Base-by-base conservation (phyloP, 2,888 invertebrate genomes). In the Mermis nigrescens region DNA sequence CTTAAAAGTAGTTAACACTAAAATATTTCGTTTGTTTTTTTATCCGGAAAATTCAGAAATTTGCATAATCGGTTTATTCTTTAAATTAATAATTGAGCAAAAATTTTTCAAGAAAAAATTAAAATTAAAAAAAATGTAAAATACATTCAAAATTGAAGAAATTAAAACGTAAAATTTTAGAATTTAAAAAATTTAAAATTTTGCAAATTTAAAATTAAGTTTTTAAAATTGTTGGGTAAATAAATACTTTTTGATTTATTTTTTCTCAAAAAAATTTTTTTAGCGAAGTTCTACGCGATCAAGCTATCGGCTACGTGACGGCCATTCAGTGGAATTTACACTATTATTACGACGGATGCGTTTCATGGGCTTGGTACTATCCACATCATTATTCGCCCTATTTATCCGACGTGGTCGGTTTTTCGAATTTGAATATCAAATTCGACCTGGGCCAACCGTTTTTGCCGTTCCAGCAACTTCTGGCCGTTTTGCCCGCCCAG, bases 281-380 rank as follows among this genome's bases (percentile, higher is more conserved):
- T 69, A 86, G 86, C 1, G 83, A 83, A 66, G 83, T 86, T 4
- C 75, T 90, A 67, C 79, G 80, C 24, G 81, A 81, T 45, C 88
- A 90, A 76, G 86, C 90, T 0, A 82, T 84, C 70, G 83, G 85
- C 56, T 98, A 94, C 73, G 84, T 95, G 12, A 79, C 83, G 46
- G 94, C 91, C 0, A 82, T 98, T 55, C 94, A 95, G 68, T 98
- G 95, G 95, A 89, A 90, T 71, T 77, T 95, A 24, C 81, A 84
- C 71, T 98, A 98, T 74, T 98, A 98, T 74, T 95, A 91, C 75
- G 83, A 87, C 68, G 95, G 95, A 3, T 88, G 91, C 52, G 85
- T 85, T 57, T 92, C 91, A 0, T 98, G 98, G 98, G 86, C 88
- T 31, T 98, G 95, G 95, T 94, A 80, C 76, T 98, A 92, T 75